A percentile compares a stretch with the other conserved stretches of the same genome.
Evolutionary conservation across 2,797 vertebrate species (phyloP).

Genomic region (Pseudochirops cupreus): DNA sequence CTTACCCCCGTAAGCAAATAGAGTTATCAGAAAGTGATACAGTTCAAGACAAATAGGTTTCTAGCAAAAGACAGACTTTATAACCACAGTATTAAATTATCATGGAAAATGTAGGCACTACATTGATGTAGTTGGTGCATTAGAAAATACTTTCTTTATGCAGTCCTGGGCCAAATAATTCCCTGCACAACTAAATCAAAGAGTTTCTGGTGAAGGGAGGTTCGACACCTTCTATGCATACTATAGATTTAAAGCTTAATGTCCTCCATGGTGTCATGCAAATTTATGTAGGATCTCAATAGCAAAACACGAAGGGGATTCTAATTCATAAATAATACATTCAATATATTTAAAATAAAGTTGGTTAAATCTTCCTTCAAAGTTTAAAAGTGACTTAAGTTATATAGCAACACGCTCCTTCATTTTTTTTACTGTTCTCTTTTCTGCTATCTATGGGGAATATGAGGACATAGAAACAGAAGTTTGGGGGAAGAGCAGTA

Average conservation of each 20-base stretch:
- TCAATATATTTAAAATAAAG: conserved; percentile 19
- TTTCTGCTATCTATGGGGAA: not conserved
- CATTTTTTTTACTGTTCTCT: not conserved
- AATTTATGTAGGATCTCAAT: conserved; percentile 8
- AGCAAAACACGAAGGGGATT: conserved; percentile 32
- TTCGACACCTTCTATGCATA: not conserved
- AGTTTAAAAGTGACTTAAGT: conserved; percentile 43
- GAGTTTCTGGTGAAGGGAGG: not conserved
- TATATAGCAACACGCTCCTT: not conserved
- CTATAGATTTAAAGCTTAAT: not conserved
- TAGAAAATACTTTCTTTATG: conserved; percentile 2
- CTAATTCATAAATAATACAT: conserved; percentile 17
- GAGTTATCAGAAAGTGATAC: conserved; percentile 10
- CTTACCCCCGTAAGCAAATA: conserved; percentile 31
- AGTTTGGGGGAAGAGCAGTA: not conserved
- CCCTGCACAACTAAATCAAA: conserved; percentile 40
- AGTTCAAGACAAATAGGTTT: conserved; percentile 46
- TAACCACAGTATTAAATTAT: conserved; percentile 16
- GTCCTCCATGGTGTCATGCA: not conserved
- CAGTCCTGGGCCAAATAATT: not conserved
- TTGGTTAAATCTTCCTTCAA: conserved; percentile 1
- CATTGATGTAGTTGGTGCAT: not conserved
- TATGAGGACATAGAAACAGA: not conserved
- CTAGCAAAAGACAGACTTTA: conserved; percentile 46
- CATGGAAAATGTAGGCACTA: not conserved